These are phyloP conservation scores for Paramormyrops hopkinsi DNA, from an alignment of 2,797 vertebrate genomes.

Conservation along the genomic window DNA sequence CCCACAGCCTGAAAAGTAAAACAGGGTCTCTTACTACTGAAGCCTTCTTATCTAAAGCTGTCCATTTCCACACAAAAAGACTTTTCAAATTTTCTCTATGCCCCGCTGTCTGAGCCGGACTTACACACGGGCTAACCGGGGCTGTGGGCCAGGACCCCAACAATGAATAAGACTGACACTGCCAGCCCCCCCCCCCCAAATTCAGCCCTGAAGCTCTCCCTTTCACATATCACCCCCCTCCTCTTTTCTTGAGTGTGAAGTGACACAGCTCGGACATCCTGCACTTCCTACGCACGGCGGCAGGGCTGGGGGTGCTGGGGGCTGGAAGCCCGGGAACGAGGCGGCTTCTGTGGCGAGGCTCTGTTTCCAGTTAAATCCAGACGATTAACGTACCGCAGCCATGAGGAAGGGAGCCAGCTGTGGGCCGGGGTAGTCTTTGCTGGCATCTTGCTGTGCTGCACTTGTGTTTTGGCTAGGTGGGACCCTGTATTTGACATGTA, in stretches of 20 bases:
- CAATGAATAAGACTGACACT: background rate
- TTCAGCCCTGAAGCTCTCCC: slow-evolving; percentile 41
- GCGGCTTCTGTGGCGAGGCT: background rate
- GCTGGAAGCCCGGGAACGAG: background rate
- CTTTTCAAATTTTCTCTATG: slow-evolving; percentile 32
- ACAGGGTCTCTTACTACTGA: slow-evolving; percentile 32
- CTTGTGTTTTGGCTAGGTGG: background rate
- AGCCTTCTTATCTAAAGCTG: slow-evolving; percentile 45
- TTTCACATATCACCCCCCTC: slow-evolving; percentile 26
- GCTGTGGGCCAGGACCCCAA: slow-evolving; percentile 9
- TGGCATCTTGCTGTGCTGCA: slow-evolving; percentile 31
- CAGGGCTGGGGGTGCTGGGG: background rate
- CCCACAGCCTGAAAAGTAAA: slow-evolving; percentile 44
- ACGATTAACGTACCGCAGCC: slow-evolving; percentile 9
- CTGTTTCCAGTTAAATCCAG: slow-evolving; percentile 25
- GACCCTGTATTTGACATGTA: background rate
- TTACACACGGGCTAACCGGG: background rate
- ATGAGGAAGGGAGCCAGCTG: background rate
- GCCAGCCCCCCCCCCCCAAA: slow-evolving; percentile 31
- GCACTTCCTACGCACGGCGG: background rate
- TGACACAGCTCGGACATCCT: slow-evolving; percentile 47
- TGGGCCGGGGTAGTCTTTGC: slow-evolving; percentile 27
- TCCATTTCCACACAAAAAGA: slow-evolving; percentile 39
- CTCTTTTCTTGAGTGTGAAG: slow-evolving; percentile 54
- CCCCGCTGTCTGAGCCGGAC: background rate